A percentile compares a stretch with the other conserved stretches of the same genome.
These are phyloP conservation scores for Pollenia labialis DNA, from an alignment of 2,888 invertebrate species.

Conservation along the genomic window DNA sequence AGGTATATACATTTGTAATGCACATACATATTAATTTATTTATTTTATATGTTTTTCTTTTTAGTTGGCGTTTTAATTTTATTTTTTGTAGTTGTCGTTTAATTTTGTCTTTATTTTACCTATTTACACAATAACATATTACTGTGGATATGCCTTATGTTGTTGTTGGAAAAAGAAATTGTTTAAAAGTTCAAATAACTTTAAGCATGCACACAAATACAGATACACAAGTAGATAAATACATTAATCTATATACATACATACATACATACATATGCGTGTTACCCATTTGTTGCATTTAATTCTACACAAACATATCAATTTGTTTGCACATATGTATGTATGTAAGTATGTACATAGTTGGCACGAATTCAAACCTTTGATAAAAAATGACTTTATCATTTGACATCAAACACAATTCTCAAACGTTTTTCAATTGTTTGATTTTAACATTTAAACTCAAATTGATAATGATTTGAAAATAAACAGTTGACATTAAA, in stretches of 20 bases:
- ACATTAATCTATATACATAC: neutral
- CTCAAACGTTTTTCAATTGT: no score
- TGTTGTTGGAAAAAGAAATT: slow-evolving; percentile 58
- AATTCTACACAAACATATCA: neutral
- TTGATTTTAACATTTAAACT: no score
- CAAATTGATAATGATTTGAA: no score
- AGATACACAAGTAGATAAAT: neutral
- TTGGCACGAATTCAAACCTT: no score
- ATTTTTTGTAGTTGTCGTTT: slow-evolving; percentile 27
- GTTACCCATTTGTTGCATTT: slow-evolving; percentile 46
- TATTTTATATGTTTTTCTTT: slow-evolving; percentile 34
- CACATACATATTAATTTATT: slow-evolving; percentile 5
- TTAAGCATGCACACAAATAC: slow-evolving; percentile 46
- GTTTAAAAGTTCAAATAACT: slow-evolving; percentile 71
- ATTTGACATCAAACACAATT: no score
- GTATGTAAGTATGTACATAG: neutral
- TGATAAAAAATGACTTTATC: no score
- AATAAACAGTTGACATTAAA: no score
- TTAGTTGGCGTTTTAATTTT: slow-evolving; percentile 27
- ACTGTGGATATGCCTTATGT: slow-evolving; percentile 49
- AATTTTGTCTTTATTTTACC: slow-evolving; percentile 64
- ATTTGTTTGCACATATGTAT: neutral
- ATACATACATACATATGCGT: no score
- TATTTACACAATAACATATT: slow-evolving; percentile 73
- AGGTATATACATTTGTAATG: neutral